These are phyloP conservation scores for Poeciliopsis presidionis DNA, from an alignment of 2,797 vertebrate species.

Conservation along the genomic window DNA sequence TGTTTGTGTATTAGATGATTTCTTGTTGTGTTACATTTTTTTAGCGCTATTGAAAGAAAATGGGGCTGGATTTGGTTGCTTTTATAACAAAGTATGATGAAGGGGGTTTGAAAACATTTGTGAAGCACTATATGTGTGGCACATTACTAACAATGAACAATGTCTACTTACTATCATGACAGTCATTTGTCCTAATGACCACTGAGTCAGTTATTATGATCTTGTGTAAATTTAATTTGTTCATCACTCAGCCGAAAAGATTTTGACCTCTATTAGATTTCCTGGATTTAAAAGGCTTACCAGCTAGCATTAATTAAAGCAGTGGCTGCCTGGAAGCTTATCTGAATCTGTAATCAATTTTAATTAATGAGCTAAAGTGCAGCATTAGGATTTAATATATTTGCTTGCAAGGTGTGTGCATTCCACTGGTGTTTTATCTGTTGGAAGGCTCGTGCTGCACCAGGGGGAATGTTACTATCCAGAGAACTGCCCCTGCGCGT, in stretches of 20 bases:
- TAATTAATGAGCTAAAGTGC: constrained; percentile 17
- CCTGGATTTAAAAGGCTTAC: constrained; percentile 8
- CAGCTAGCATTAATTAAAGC: constrained; percentile 13
- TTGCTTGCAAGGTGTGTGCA: constrained; percentile 10
- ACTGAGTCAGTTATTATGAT: constrained; percentile 2
- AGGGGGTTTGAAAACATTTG: background rate
- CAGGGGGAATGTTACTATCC: constrained; percentile 91
- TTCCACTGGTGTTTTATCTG: constrained; percentile 31
- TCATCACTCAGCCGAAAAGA: background rate
- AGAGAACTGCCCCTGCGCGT: constrained; percentile 95
- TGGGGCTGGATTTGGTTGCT: background rate
- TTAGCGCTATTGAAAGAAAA: background rate
- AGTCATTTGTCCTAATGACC: background rate
- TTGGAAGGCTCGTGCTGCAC: constrained; percentile 80
- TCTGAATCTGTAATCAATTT: constrained; percentile 21
- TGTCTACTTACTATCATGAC: background rate
- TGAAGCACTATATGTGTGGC: background rate
- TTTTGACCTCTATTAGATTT: constrained; percentile 13
- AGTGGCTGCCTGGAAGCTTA: constrained; percentile 13
- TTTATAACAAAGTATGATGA: background rate
- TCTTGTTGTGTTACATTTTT: background rate
- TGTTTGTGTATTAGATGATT: background rate
- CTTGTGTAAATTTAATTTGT: constrained; percentile 10
- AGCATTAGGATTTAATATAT: background rate
- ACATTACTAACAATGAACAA: background rate